Base-by-base conservation (phyloP, 1,140 invertebrate species). In the Cyclargus thomasi region DNA sequence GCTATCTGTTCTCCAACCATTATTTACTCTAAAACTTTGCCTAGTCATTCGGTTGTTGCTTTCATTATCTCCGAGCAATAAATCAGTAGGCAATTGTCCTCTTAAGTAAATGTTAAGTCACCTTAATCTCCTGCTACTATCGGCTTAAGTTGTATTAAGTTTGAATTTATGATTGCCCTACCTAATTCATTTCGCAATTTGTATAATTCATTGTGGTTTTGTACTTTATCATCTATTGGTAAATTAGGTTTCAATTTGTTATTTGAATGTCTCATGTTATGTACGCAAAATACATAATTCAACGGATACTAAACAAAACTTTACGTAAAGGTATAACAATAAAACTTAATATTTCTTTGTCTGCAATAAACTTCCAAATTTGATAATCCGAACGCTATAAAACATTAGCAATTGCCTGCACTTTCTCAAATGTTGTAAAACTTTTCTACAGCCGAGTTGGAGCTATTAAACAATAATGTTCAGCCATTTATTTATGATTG, bases 381-480 rank as follows among this genome's bases (percentile, higher is more conserved):
- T 47, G 39, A 47, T 47, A 14, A 47, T 47, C 11, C 39, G 39
- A 47, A 14, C 14, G 39, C 14, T 11, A 47, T 47, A 47, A 47
- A 47, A 47, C 14, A 47, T 14, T 14, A 47, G 10, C 14, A 47
- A 47, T 47, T 47, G 39, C 39, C 14, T 47, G 39, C 39, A 47
- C 39, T 47, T 47, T 47, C 39, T 47, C 39, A 11, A 47, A 47
- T 2, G 10, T 8, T 47, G 36, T 39, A 47, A 47, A 47, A 47
- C 10, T 47, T 29, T 47, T 47, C 10, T 47, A 47, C 39, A 16
- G 14, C 39, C 39, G 39, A 47, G 39, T 47, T 47, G 39, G 39
- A 47, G 39, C 39, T 47, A 47, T 47, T 47, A 47, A 47, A 59
- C 14, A 59, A 59, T 59, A 20, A 59, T 59, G 55, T 59, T 21